phyloP scores from a whole-genome alignment of 2,113 vertebrate genomes.

The Larimichthys crocea region DNA sequence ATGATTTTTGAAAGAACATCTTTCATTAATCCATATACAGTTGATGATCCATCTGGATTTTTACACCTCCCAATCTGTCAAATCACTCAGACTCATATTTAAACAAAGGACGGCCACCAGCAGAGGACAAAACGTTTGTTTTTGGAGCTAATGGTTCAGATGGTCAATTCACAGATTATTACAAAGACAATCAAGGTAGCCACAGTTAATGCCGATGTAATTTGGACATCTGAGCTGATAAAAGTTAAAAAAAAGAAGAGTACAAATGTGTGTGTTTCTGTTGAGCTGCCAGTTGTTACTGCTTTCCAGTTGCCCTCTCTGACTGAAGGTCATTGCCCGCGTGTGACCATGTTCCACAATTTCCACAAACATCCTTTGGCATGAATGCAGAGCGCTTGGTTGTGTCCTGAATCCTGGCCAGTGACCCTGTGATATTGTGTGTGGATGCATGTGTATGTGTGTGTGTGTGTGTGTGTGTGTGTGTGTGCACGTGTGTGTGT shows the following conservation, averaged over 20 bases:
- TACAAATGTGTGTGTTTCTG: not conserved
- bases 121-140: slow-evolving; percentile 30
- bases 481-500: slow-evolving; percentile 5
- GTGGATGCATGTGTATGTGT: not conserved
- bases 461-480: slow-evolving; percentile 31
- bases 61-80: slow-evolving; percentile 44
- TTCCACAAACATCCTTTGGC: slow-evolving; percentile 53
- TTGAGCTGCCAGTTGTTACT: slow-evolving; percentile 6
- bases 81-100: slow-evolving; percentile 33
- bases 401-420: slow-evolving; percentile 40
- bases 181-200: slow-evolving; percentile 32
- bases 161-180: slow-evolving; percentile 41
- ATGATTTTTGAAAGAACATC: slow-evolving; percentile 44
- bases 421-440: slow-evolving; percentile 32
- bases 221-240: slow-evolving; percentile 26
- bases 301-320: not conserved
- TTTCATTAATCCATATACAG: slow-evolving; percentile 38
- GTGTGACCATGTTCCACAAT: not conserved
- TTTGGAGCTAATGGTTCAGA: slow-evolving; percentile 29
- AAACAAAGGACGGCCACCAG: slow-evolving; percentile 12
- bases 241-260: not conserved
- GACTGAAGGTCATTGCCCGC: slow-evolving; percentile 44
- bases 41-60: slow-evolving; percentile 63
- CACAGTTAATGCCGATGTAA: slow-evolving; percentile 30
- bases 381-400: not conserved